These are phyloP conservation scores for Drosophila watanabei DNA, from an alignment of 1,140 invertebrate genomes.

Conservation along the genomic window DNA sequence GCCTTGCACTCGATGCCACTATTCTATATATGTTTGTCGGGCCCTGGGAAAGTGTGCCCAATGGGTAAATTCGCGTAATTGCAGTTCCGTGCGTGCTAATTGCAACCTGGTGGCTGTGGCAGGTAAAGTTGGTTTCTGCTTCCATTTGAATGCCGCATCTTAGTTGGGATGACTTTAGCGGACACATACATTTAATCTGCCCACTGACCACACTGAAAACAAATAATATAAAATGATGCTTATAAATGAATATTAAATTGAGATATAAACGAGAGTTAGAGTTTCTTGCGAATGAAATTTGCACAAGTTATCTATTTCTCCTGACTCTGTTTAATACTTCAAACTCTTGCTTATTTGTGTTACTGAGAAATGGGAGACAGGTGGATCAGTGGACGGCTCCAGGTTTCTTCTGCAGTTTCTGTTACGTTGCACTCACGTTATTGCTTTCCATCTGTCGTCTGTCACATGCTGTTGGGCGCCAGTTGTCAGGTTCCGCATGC, in stretches of 20 bases:
- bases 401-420: background rate
- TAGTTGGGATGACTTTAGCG: background rate
- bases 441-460: conserved; percentile 8
- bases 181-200: conserved; percentile 17
- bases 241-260: too few relatives aligned
- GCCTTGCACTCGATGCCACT: conserved; percentile 51
- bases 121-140: conserved; percentile 26
- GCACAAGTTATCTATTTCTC: accelerated
- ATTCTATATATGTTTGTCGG: conserved; percentile 64
- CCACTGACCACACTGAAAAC: background rate
- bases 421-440: conserved; percentile 21
- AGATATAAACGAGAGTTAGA: background rate
- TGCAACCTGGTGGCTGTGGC: conserved; percentile 38
- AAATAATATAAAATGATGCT: background rate
- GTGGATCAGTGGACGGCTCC: background rate
- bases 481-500: background rate
- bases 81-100: conserved; percentile 65
- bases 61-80: conserved; percentile 64
- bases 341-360: background rate
- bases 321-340: background rate
- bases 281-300: too few relatives aligned
- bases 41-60: conserved; percentile 69
- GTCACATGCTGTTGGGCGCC: conserved; percentile 34
- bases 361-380: background rate
- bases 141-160: conserved; percentile 7